A percentile compares a stretch with the other conserved stretches of the same genome.
Conservation (phyloP, 2,888 invertebrate species). For the Ceriagrion tenellum region DNA sequence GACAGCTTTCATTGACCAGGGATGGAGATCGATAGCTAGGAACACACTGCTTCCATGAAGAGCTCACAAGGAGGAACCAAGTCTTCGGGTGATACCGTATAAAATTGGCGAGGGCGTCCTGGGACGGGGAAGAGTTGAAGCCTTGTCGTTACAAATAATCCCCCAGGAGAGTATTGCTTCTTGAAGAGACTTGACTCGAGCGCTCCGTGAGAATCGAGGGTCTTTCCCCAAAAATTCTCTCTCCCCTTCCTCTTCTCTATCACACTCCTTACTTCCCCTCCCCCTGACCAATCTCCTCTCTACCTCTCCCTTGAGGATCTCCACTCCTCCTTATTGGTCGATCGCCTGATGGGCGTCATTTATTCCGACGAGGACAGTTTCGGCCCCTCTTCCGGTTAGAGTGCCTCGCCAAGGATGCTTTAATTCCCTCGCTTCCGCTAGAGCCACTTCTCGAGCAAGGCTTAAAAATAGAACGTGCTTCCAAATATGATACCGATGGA, state of each 20-base stretch:
- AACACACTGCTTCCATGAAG: no score
- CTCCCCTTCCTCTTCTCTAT: no score
- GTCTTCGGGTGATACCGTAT: neutral
- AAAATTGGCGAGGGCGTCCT: neutral
- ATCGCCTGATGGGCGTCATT: neutral
- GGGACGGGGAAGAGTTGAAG: neutral
- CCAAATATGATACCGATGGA: no score
- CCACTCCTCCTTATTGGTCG: neutral
- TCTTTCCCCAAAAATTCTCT: neutral
- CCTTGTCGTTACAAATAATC: neutral
- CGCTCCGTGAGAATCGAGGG: neutral
- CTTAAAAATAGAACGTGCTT: no score
- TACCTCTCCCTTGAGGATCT: neutral
- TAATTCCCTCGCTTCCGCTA: neutral
- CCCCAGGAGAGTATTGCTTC: constrained; percentile 2
- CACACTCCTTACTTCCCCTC: no score
- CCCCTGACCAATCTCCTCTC: no score
- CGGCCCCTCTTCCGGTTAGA: neutral
- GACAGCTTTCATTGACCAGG: no score
- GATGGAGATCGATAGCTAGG: neutral
- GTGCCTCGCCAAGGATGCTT: neutral
- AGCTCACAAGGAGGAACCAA: no score
- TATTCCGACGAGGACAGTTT: neutral
- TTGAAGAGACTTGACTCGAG: neutral
- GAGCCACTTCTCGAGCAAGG: neutral